phyloP scores from a whole-genome alignment of 1,140 invertebrate genomes.

The Lucilia cuprina region DNA sequence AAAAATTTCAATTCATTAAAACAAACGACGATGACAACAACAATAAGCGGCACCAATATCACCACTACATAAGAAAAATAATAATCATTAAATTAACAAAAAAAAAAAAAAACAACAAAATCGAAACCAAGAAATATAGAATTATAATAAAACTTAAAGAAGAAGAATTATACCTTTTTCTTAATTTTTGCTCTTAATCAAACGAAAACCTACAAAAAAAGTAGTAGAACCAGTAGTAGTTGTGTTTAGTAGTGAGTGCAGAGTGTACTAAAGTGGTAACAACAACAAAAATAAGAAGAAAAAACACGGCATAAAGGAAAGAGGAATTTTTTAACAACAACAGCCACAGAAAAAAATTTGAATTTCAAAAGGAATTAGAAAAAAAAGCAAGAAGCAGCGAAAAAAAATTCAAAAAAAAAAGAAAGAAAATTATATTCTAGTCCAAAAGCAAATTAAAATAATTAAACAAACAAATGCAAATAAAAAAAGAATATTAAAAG shows the following conservation, averaged over 20 bases:
- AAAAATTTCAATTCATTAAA: constrained; percentile 37
- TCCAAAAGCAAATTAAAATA: not conserved
- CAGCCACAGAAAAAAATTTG: not conserved
- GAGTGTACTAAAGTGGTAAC: not conserved
- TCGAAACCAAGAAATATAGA: constrained; percentile 30
- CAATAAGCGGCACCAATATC: too few relatives aligned
- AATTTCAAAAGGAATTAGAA: not conserved
- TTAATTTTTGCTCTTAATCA: not conserved
- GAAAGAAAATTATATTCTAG: not conserved
- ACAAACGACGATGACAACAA: not conserved
- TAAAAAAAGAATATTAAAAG: not conserved
- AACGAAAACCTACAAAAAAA: constrained; percentile 22
- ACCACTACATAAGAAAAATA: constrained; percentile 20
- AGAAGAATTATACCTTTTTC: not conserved
- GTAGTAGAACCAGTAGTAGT: constrained; percentile 26
- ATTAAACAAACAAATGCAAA: not conserved
- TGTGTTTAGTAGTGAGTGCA: not conserved
- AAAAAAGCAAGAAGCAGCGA: not conserved
- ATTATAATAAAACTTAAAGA: constrained; percentile 13
- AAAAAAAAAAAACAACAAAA: constrained; percentile 28
- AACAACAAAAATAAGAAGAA: not conserved
- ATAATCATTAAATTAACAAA: not conserved
- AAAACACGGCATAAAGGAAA: not conserved
- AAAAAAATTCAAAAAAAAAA: not conserved
- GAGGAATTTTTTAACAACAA: not conserved